Percentiles rank a stretch among this genome's conserved stretches.
These are phyloP conservation scores for Pelodytes ibericus DNA, from an alignment of 2,797 vertebrate genomes.

Conservation along the genomic window DNA sequence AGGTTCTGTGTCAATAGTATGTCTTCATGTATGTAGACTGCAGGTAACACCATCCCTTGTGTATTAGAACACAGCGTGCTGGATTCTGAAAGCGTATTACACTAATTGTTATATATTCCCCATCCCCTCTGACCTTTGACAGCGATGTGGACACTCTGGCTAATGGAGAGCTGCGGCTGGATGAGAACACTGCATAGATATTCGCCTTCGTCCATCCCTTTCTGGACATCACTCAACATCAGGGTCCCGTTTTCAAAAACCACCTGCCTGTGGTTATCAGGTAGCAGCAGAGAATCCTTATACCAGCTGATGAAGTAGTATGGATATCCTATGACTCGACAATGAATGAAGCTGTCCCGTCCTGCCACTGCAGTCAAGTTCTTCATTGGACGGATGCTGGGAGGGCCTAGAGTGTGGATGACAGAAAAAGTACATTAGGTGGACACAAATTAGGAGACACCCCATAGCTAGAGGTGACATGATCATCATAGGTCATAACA, in stretches of 20 bases:
- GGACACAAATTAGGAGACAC: slow-evolving; percentile 61
- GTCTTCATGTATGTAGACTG: no score
- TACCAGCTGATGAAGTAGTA: slow-evolving; percentile 99
- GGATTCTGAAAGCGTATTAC: no score
- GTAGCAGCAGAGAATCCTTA: slow-evolving; percentile 91
- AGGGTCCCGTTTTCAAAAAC: slow-evolving; percentile 96
- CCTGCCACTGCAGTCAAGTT: slow-evolving; percentile 96
- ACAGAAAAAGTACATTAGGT: slow-evolving; percentile 67
- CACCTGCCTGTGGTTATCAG: slow-evolving; percentile 96
- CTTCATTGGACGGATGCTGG: slow-evolving; percentile 91
- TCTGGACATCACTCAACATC: slow-evolving; percentile 96
- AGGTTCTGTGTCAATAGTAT: no score
- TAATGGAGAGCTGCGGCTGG: slow-evolving; percentile 96
- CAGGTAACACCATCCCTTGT: no score
- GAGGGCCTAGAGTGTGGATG: slow-evolving; percentile 76
- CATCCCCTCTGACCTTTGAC: slow-evolving; percentile 91
- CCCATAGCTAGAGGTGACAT: not conserved
- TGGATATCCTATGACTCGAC: slow-evolving; percentile 95
- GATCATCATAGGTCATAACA: slow-evolving; percentile 27
- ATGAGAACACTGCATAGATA: slow-evolving; percentile 97
- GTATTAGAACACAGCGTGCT: no score
- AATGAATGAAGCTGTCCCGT: slow-evolving; percentile 95
- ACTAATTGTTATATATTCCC: no score
- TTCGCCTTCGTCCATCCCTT: slow-evolving; percentile 95
- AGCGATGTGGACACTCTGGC: slow-evolving; percentile 91